Evolutionary conservation across 2,888 invertebrate genomes (phyloP).

Genomic region (Limulus polyphemus): DNA sequence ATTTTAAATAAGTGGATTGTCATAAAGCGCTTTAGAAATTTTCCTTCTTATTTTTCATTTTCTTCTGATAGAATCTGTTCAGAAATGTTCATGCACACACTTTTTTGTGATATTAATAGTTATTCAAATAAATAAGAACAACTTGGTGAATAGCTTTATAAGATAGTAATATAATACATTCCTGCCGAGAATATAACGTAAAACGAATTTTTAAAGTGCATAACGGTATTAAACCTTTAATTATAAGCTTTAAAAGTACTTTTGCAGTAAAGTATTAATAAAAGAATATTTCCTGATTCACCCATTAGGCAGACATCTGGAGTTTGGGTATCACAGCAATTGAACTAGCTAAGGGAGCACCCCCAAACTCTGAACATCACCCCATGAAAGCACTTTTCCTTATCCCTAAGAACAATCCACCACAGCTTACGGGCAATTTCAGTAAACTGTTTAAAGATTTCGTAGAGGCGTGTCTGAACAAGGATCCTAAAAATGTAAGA

Average conservation of each 20-base stretch:
- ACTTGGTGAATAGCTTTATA: too few relatives aligned
- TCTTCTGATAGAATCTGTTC: too few relatives aligned
- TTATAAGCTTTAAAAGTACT: too few relatives aligned
- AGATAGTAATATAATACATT: neutral
- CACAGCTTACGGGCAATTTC: slow-evolving; percentile 79
- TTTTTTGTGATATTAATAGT: too few relatives aligned
- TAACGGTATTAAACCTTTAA: slow-evolving; percentile 28
- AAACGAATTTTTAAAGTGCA: slow-evolving; percentile 4
- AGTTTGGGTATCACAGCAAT: slow-evolving; percentile 92
- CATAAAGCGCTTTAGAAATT: too few relatives aligned
- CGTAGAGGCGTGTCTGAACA: slow-evolving; percentile 92
- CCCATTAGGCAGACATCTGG: slow-evolving; percentile 81
- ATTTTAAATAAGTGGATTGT: too few relatives aligned
- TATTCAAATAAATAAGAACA: too few relatives aligned
- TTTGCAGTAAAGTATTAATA: too few relatives aligned
- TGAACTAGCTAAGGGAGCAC: slow-evolving; percentile 89
- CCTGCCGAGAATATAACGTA: too few relatives aligned
- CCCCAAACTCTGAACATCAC: slow-evolving; percentile 87
- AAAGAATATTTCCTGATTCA: slow-evolving; percentile 5
- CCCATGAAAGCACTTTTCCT: slow-evolving; percentile 84
- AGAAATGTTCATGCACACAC: too few relatives aligned
- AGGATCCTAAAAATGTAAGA: slow-evolving; percentile 95
- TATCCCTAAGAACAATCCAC: slow-evolving; percentile 47
- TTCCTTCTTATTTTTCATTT: too few relatives aligned
- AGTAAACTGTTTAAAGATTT: slow-evolving; percentile 89